Conservation (phyloP, 2,888 invertebrate species). For the Ferdinandea cuprea region DNA sequence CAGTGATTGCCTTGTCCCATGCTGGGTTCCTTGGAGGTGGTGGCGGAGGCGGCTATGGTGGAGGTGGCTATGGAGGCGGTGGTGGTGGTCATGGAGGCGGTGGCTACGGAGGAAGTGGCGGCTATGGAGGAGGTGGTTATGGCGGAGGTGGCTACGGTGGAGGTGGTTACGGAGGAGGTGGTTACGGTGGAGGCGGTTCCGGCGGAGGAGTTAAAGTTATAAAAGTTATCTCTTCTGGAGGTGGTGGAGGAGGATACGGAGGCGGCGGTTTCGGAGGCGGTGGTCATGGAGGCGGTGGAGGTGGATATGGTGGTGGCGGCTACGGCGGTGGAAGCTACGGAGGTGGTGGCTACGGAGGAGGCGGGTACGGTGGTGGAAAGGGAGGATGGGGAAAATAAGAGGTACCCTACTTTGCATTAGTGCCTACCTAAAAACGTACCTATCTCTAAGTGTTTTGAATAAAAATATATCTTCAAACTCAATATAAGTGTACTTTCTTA, state of each 20-base stretch:
- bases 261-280: conserved; percentile 27
- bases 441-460: no score
- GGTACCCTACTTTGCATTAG: no score
- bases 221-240: no score
- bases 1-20: conserved; percentile 54
- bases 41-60: conserved; percentile 25
- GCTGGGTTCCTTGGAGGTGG: conserved; percentile 35
- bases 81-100: conserved; percentile 10
- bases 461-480: no score
- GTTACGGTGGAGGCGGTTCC: conserved; percentile 40
- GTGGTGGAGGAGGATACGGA: no score
- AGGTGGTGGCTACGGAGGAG: conserved; percentile 17
- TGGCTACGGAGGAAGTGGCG: conserved; percentile 3
- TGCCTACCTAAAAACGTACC: no score
- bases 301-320: background rate
- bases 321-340: background rate
- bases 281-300: conserved; percentile 43
- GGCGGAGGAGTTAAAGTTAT: no score
- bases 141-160: conserved; percentile 3
- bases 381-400: no score
- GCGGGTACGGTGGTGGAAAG: no score
- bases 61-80: conserved; percentile 2
- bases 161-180: background rate
- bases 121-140: conserved; percentile 20
- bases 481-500: no score